phyloP scores from a whole-genome alignment of 2,797 vertebrate genomes.

The Phaenicophaeus curvirostris region DNA sequence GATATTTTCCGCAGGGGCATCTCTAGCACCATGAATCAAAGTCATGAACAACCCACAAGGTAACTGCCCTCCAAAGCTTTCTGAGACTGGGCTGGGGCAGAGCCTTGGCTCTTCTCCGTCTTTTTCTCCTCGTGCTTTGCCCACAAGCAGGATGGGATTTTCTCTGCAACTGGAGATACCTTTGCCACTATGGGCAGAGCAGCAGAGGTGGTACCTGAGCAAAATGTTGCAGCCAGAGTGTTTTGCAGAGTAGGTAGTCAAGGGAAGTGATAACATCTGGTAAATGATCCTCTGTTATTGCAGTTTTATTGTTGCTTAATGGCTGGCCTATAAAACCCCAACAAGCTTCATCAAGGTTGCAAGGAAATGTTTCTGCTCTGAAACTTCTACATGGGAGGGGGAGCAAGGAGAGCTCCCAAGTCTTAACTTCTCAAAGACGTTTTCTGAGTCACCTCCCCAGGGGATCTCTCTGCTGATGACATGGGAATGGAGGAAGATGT shows the following conservation, averaged over 20 bases:
- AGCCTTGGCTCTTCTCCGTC: not conserved
- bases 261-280: conserved; percentile 1
- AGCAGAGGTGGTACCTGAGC: not conserved
- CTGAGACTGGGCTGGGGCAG: not conserved
- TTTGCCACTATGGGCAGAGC: not conserved
- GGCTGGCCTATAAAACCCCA: not conserved
- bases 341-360: not conserved
- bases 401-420: not conserved
- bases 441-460: not conserved
- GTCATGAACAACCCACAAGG: not conserved
- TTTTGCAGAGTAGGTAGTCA: not conserved
- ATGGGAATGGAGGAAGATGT: not conserved
- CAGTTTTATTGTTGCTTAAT: not conserved
- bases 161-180: not conserved
- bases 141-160: not conserved
- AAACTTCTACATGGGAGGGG: not conserved
- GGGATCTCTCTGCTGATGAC: not conserved
- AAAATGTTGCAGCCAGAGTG: not conserved
- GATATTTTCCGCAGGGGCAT: not conserved
- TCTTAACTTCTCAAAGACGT: not conserved
- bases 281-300: conserved; percentile 1
- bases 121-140: not conserved
- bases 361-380: not conserved
- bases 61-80: not conserved
- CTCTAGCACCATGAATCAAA: not conserved